Conservation (phyloP, 2,888 invertebrate genomes). For the Pyrrhia umbra region DNA sequence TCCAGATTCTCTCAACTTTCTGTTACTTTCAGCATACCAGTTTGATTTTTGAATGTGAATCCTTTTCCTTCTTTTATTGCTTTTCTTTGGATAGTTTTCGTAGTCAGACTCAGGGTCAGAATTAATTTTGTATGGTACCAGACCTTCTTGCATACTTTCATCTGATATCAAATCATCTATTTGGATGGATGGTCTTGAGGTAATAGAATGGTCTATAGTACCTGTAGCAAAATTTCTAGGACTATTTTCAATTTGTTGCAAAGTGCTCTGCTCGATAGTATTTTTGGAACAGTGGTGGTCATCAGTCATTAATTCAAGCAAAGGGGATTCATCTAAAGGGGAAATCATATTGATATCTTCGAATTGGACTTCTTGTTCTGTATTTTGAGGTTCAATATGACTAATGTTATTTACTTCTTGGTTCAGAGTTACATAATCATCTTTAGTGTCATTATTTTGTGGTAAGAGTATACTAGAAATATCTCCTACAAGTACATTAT, state of each 20-base stretch:
- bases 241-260: conserved; percentile 21
- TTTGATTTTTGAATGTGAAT: conserved; percentile 10
- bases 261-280: conserved; percentile 20
- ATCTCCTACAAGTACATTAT: conserved; percentile 10
- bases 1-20: conserved; percentile 2
- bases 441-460: conserved; percentile 7
- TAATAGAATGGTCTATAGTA: conserved; percentile 18
- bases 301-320: conserved; percentile 24
- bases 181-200: conserved; percentile 11
- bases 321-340: conserved; percentile 13
- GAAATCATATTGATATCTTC: conserved; percentile 23
- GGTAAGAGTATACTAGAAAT: conserved; percentile 5
- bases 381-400: conserved; percentile 27
- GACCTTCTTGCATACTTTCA: conserved; percentile 35
- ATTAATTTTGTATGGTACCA: conserved; percentile 40
- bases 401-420: conserved; percentile 4
- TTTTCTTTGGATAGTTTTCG: conserved; percentile 36
- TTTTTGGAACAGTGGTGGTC: conserved; percentile 23
- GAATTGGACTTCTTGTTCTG: conserved; percentile 30
- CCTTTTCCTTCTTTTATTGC: conserved; percentile 31
- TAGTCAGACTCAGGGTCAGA: conserved; percentile 33
- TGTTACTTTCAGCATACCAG: conserved; percentile 4
- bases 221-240: conserved; percentile 23
- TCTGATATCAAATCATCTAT: conserved; percentile 27
- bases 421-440: conserved; percentile 11